phyloP scores from a whole-genome alignment of 2,113 vertebrate genomes.

The Austrofundulus limnaeus region DNA sequence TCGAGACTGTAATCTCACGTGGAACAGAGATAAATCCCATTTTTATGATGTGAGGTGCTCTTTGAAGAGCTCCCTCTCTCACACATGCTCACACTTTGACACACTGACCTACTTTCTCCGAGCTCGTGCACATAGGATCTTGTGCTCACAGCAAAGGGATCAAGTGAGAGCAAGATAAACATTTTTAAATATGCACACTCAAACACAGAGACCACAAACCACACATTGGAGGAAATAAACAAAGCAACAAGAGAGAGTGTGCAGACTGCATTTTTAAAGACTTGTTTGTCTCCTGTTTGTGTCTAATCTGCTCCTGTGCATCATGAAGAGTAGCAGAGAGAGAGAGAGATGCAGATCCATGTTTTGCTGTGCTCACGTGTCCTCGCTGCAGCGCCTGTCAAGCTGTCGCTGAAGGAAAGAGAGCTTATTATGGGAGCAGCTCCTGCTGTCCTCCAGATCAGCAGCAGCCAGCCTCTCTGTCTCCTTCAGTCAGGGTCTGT shows the following conservation, averaged over 20 bases:
- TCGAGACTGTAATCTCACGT: background rate
- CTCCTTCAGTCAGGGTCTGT: conserved; percentile 27
- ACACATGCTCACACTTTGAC: conserved; percentile 40
- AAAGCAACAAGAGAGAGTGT: background rate
- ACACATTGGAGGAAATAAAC: background rate
- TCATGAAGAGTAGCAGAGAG: background rate
- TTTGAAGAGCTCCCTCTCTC: conserved; percentile 1
- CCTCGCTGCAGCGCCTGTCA: conserved; percentile 35
- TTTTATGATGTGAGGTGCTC: background rate
- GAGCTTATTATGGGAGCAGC: conserved; percentile 54
- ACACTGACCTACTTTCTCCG: conserved; percentile 73
- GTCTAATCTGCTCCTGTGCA: background rate
- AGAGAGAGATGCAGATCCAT: conserved; percentile 32
- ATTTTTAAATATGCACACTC: background rate
- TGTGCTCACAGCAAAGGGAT: conserved; percentile 11
- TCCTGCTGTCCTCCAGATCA: conserved; percentile 45
- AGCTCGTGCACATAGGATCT: conserved; percentile 2
- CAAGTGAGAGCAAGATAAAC: background rate
- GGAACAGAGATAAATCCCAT: background rate
- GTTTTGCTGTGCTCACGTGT: conserved; percentile 60
- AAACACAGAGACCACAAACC: background rate
- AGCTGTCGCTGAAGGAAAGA: conserved; percentile 46
- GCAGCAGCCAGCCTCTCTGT: conserved; percentile 27
- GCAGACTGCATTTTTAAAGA: background rate
- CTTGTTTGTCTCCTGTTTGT: background rate